These are phyloP conservation scores for Poeciliopsis turrubarensis DNA, from an alignment of 2,113 vertebrate genomes.

Conservation along the genomic window DNA sequence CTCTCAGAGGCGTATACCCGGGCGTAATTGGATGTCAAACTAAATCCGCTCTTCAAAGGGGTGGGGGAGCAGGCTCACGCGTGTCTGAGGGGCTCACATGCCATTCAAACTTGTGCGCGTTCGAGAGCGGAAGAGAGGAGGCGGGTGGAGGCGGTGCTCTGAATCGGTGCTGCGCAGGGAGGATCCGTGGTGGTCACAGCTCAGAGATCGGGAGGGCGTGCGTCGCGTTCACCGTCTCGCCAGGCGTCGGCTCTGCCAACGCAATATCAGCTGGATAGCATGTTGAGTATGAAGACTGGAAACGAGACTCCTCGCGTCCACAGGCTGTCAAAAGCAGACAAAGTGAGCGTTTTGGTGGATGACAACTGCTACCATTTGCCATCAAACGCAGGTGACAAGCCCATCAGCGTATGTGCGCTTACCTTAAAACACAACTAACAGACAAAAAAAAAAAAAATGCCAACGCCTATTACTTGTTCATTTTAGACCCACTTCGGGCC, in stretches of 20 bases:
- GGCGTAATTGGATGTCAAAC: slow-evolving; percentile 37
- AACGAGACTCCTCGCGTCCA: slow-evolving; percentile 8
- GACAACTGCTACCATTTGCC: slow-evolving; percentile 22
- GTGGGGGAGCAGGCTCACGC: neutral
- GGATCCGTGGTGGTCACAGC: neutral
- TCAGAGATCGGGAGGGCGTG: neutral
- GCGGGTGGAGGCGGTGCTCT: slow-evolving; percentile 12
- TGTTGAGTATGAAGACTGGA: slow-evolving; percentile 20
- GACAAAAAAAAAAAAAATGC: too few species aligned
- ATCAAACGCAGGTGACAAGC: slow-evolving; percentile 4
- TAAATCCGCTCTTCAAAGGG: slow-evolving; percentile 42
- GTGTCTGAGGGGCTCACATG: slow-evolving; percentile 35
- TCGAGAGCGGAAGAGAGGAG: neutral
- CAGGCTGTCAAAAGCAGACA: slow-evolving; percentile 8
- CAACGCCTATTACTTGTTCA: neutral
- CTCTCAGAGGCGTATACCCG: slow-evolving; percentile 7
- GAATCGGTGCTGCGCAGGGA: slow-evolving; percentile 5
- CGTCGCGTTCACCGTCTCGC: slow-evolving; percentile 2
- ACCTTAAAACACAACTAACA: neutral
- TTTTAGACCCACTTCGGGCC: neutral
- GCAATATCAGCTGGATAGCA: slow-evolving; percentile 21
- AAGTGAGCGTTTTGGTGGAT: slow-evolving; percentile 12
- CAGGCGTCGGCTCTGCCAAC: slow-evolving; percentile 8
- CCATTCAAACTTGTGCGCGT: slow-evolving; percentile 24
- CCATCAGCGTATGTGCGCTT: slow-evolving; percentile 5